Evolutionary conservation across 2,113 vertebrate genomes (phyloP).

Genomic region (Hemibagrus wyckioides): DNA sequence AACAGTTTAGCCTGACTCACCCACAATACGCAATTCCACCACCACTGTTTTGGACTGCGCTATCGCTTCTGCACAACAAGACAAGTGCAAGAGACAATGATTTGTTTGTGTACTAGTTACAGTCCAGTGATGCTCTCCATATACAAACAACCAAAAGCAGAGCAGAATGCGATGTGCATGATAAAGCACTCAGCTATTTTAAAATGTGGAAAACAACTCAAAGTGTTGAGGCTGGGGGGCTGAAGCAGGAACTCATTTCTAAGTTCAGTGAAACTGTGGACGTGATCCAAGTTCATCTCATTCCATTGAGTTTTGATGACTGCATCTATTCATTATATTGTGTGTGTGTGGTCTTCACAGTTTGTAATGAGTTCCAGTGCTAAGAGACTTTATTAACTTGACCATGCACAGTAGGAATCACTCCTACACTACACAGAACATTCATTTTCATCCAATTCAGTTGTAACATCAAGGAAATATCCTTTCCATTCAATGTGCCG

Average conservation of each 20-base stretch:
- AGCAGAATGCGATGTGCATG: conserved; percentile 29
- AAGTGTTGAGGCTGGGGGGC: background rate
- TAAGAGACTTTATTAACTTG: background rate
- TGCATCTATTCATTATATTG: background rate
- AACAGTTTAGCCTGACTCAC: conserved; percentile 39
- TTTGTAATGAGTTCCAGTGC: background rate
- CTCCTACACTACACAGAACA: background rate
- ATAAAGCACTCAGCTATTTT: conserved; percentile 26
- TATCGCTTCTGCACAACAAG: conserved; percentile 42
- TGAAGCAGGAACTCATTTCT: background rate
- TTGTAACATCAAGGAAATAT: background rate
- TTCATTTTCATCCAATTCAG: background rate
- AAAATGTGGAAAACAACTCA: conserved; percentile 7
- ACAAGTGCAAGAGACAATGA: conserved; percentile 24
- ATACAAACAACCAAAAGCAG: conserved; percentile 35
- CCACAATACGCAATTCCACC: conserved; percentile 35
- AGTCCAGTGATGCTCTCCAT: conserved; percentile 42
- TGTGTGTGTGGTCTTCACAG: background rate
- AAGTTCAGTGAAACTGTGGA: conserved; percentile 1
- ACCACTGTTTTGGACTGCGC: conserved; percentile 36
- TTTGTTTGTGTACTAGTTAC: conserved; percentile 43
- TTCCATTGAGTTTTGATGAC: background rate
- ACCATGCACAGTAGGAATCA: background rate
- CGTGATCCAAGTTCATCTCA: conserved; percentile 13
- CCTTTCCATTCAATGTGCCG: background rate